Evolutionary conservation across 37 sponge, comb jelly and placozoan genomes (phyloP).

Genomic region (Halichondria panicea): DNA sequence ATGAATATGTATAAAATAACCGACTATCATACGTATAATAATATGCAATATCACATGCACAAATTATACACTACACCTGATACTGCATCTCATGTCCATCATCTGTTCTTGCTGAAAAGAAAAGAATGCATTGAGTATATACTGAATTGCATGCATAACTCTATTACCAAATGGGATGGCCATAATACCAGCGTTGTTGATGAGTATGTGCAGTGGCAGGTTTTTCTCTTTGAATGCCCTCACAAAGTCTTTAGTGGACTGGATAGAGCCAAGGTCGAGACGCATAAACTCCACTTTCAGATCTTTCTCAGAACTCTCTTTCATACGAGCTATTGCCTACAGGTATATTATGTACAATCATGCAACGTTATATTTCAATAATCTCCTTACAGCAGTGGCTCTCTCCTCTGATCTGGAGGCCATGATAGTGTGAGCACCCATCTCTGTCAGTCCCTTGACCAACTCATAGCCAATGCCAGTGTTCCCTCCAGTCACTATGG

Average conservation of each 20-base stretch:
- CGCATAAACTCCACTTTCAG: constrained; percentile 70
- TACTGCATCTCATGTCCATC: constrained; percentile 64
- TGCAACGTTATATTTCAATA: no score
- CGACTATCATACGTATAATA: no score
- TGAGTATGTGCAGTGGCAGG: constrained; percentile 76
- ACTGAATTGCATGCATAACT: no score
- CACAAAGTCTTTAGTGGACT: constrained; percentile 62
- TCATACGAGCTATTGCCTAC: constrained; percentile 61
- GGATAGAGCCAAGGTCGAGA: constrained; percentile 71
- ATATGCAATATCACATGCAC: no score
- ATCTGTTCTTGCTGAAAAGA: constrained; percentile 35
- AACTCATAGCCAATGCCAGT: constrained; percentile 85
- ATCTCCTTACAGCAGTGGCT: constrained; percentile 57
- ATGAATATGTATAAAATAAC: neutral
- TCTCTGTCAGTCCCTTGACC: constrained; percentile 61
- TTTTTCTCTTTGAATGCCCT: constrained; percentile 60
- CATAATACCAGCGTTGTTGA: constrained; percentile 82
- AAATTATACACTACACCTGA: no score
- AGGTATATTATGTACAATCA: no score
- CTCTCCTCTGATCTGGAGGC: constrained; percentile 73
- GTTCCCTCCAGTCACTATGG: constrained; percentile 81
- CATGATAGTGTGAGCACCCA: constrained; percentile 82
- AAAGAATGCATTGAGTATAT: no score
- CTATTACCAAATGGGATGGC: constrained; percentile 33
- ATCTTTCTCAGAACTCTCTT: constrained; percentile 30